These are phyloP conservation scores for Acrossocheilus fasciatus DNA, from an alignment of 2,797 vertebrate species.

Conservation along the genomic window DNA sequence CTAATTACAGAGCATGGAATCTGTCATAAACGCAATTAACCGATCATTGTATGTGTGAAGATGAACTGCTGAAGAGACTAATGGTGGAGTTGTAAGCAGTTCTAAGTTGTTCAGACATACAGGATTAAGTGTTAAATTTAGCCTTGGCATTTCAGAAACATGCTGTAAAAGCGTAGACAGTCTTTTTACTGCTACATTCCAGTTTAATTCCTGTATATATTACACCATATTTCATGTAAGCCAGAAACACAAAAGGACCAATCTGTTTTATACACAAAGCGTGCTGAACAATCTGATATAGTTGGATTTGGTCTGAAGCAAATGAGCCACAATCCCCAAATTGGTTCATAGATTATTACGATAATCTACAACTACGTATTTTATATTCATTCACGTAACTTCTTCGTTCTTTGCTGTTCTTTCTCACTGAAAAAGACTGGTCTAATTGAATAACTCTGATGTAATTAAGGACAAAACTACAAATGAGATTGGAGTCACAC, in stretches of 20 bases:
- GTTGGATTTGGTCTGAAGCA: constrained; percentile 19
- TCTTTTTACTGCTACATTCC: neutral
- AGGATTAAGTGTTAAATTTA: constrained; percentile 36
- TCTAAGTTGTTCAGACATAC: constrained; percentile 26
- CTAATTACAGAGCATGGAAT: neutral
- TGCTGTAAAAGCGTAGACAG: neutral
- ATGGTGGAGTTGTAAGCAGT: neutral
- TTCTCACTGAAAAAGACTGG: constrained; percentile 22
- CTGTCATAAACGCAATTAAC: neutral
- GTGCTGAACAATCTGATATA: neutral
- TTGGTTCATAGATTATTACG: constrained; percentile 17
- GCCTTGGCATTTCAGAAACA: constrained; percentile 13
- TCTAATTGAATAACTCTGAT: constrained; percentile 43
- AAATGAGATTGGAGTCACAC: constrained; percentile 53
- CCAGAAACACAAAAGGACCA: constrained; percentile 3
- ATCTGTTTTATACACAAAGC: neutral
- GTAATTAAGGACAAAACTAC: constrained; percentile 50
- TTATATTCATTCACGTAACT: neutral
- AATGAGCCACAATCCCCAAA: constrained; percentile 27
- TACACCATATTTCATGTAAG: neutral
- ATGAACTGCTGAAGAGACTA: constrained; percentile 11
- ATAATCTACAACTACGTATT: constrained; percentile 3
- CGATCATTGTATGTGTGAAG: constrained; percentile 4
- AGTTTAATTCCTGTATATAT: neutral
- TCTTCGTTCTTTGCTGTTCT: neutral